phyloP scores from a whole-genome alignment of 2,113 vertebrate genomes.

The Hypanus sabinus region DNA sequence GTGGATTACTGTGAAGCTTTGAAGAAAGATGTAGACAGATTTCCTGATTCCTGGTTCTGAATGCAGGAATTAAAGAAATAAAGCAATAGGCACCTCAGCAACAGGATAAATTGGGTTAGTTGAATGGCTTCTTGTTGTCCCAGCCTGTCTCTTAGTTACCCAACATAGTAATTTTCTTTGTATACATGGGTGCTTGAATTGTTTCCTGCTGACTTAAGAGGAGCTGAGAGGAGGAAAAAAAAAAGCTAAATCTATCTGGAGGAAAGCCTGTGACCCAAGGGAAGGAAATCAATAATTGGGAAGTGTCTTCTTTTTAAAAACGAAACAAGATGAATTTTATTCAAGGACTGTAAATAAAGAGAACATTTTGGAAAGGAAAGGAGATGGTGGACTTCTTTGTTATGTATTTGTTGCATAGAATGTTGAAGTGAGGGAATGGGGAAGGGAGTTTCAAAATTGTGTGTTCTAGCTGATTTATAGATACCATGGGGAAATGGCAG shows the following conservation, averaged over 20 bases:
- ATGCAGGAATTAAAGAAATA: background rate
- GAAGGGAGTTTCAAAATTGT: too few relatives aligned
- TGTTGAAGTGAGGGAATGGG: background rate
- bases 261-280: background rate
- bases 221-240: background rate
- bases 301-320: background rate
- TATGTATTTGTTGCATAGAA: background rate
- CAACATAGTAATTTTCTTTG: slow-evolving; percentile 20
- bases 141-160: background rate
- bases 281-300: slow-evolving; percentile 23
- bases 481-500: too few relatives aligned
- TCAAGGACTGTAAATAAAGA: background rate
- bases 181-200: background rate
- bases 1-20: background rate
- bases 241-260: background rate
- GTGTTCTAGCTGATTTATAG: too few relatives aligned
- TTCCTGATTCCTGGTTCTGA: background rate
- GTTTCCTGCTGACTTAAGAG: background rate
- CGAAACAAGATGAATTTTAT: background rate
- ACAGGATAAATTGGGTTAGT: background rate
- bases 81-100: background rate
- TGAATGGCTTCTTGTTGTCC: background rate
- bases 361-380: background rate
- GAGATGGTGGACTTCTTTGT: background rate
- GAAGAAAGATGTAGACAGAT: background rate